These are phyloP conservation scores for Caenorhabditis sinica DNA, from an alignment of 2,888 invertebrate species.

Conservation along the genomic window DNA sequence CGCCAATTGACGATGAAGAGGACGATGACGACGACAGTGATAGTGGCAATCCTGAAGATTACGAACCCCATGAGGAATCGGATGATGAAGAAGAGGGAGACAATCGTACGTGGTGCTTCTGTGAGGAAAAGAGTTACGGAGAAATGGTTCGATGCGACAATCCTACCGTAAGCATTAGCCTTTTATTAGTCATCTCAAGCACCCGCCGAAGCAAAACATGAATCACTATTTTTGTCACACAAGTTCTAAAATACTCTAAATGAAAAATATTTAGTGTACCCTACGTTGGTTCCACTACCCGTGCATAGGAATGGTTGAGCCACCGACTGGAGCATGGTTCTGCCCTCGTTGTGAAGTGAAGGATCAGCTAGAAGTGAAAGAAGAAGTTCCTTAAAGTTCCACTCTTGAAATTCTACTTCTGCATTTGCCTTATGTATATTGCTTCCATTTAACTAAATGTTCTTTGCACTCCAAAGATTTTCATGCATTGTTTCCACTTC, in stretches of 20 bases:
- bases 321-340: conserved; percentile 99
- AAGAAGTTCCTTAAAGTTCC: not conserved
- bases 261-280: conserved; percentile 89
- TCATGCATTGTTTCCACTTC: not conserved
- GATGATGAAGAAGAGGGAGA: conserved; percentile 74
- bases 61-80: not conserved
- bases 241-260: no score
- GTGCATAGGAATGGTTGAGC: conserved; percentile 95
- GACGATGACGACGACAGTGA: not conserved
- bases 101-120: conserved; percentile 78
- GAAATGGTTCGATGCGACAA: conserved; percentile 97
- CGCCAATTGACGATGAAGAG: conserved; percentile 24
- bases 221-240: no score
- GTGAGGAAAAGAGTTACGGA: conserved; percentile 80
- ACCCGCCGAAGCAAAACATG: no score
- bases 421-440: conserved; percentile 1
- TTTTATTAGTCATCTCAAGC: no score
- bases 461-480: conserved; percentile 7
- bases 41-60: not conserved
- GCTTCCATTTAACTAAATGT: not conserved
- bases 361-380: not conserved
- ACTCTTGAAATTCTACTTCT: not conserved
- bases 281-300: conserved; percentile 99
- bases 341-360: conserved; percentile 91
- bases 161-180: conserved; percentile 89